Evolutionary conservation across 37 sponge, comb jelly and placozoan species (phyloP).

Genomic region (Crambe crambe): DNA sequence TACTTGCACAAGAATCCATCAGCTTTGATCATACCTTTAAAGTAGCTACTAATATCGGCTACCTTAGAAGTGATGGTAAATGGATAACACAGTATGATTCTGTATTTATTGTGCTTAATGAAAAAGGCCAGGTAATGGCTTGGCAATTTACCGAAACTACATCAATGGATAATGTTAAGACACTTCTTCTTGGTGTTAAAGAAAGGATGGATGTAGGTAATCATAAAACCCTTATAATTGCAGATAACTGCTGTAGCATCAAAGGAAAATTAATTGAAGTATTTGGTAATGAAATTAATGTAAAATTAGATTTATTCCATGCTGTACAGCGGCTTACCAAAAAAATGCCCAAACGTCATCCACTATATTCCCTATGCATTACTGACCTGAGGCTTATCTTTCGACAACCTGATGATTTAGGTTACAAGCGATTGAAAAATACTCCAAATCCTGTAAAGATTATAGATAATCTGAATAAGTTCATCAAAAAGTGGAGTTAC

Average conservation of each 20-base stretch:
- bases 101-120: conserved; percentile 37
- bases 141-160: conserved; percentile 34
- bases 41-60: too few relatives aligned
- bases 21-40: too few relatives aligned
- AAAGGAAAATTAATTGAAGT: conserved; percentile 30
- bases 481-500: conserved; percentile 18
- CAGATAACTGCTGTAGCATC: conserved; percentile 55
- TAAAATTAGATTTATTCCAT: conserved; percentile 48
- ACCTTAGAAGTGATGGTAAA: too few relatives aligned
- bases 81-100: too few relatives aligned
- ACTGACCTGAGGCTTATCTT: conserved; percentile 36
- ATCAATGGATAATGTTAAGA: conserved; percentile 22
- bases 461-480: conserved; percentile 6
- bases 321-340: conserved; percentile 33
- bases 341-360: conserved; percentile 43
- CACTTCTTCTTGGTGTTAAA: not conserved
- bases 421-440: not conserved
- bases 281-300: conserved; percentile 32
- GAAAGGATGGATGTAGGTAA: conserved; percentile 22
- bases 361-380: conserved; percentile 14
- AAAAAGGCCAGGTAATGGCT: conserved; percentile 28
- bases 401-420: conserved; percentile 30
- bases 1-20: too few relatives aligned
- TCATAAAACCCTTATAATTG: too few relatives aligned
- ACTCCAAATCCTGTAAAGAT: conserved; percentile 47